Evolutionary conservation across 2,113 vertebrate species (phyloP).

Genomic region (Sturnira hondurensis): DNA sequence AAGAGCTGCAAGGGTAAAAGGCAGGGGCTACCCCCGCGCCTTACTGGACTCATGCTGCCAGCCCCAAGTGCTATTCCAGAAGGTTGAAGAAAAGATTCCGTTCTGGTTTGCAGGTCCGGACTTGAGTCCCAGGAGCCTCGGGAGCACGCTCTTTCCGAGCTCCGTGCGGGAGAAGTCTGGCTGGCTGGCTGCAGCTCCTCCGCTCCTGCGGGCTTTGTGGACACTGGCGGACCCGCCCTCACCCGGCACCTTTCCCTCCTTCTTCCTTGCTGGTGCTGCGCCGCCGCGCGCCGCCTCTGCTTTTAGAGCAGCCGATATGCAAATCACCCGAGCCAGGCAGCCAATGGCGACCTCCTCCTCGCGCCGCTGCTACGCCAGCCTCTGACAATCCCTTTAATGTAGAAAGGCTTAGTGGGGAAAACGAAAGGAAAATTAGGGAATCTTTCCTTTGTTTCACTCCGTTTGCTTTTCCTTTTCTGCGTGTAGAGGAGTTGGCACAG

Average conservation of each 20-base stretch:
- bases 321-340: slow-evolving; percentile 82
- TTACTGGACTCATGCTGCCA: slow-evolving; percentile 63
- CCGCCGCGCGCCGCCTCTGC: slow-evolving; percentile 60
- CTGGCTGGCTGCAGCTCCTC: neutral
- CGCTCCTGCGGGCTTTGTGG: neutral
- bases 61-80: slow-evolving; percentile 33
- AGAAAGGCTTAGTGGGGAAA: slow-evolving; percentile 80
- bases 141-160: neutral
- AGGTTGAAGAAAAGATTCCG: neutral
- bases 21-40: slow-evolving; percentile 42
- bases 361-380: slow-evolving; percentile 67
- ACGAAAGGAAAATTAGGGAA: slow-evolving; percentile 74
- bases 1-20: slow-evolving; percentile 71
- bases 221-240: accelerated
- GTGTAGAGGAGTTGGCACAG: slow-evolving; percentile 35
- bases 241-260: accelerated
- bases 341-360: slow-evolving; percentile 75
- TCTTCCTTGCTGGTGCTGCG: neutral
- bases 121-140: neutral
- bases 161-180: neutral
- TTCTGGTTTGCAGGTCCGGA: neutral
- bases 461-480: neutral
- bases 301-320: slow-evolving; percentile 91
- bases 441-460: slow-evolving; percentile 80
- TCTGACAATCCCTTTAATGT: slow-evolving; percentile 84